A percentile compares a stretch with the other conserved stretches of the same genome.
phyloP scores from a whole-genome alignment of 1,140 invertebrate genomes.

The Drosophila takahashii region DNA sequence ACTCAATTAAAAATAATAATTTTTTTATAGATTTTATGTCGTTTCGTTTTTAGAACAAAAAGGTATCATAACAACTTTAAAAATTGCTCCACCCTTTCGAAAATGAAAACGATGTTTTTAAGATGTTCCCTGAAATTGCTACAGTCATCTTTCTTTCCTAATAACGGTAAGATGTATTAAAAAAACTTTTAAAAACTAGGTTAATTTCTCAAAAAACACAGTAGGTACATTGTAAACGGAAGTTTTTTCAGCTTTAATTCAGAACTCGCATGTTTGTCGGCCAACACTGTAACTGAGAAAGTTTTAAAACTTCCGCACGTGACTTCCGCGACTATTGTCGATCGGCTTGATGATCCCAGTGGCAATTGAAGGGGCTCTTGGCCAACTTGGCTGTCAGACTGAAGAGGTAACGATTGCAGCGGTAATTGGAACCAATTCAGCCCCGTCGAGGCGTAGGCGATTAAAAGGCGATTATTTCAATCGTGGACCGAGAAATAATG shows the following conservation, averaged over 20 bases:
- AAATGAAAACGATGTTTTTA: too few relatives aligned
- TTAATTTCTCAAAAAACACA: constrained; percentile 54
- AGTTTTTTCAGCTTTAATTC: constrained; percentile 55
- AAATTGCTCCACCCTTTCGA: too few relatives aligned
- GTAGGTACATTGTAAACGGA: constrained; percentile 66
- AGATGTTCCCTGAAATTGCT: too few relatives aligned
- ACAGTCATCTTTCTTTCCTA: neutral
- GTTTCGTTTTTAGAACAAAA: too few relatives aligned
- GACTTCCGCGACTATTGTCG: constrained; percentile 62
- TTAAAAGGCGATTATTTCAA: constrained; percentile 80
- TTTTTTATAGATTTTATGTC: too few relatives aligned
- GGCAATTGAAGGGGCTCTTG: constrained; percentile 28
- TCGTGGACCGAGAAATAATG: constrained; percentile 58
- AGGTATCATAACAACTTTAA: too few relatives aligned
- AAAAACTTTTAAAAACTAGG: constrained; percentile 42
- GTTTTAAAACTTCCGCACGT: constrained; percentile 73
- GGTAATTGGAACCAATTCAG: constrained; percentile 65
- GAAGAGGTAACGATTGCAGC: constrained; percentile 49
- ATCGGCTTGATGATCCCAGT: constrained; percentile 31
- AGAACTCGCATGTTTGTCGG: constrained; percentile 64
- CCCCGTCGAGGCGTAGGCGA: constrained; percentile 68
- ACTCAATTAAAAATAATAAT: too few relatives aligned
- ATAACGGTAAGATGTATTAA: neutral
- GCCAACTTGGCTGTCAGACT: constrained; percentile 45
- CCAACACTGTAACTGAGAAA: constrained; percentile 47